Evolutionary conservation across 2,797 vertebrate genomes (phyloP), one percentile per base, ranked within the genome.

Genomic region (Ctenosaura bakeri): DNA sequence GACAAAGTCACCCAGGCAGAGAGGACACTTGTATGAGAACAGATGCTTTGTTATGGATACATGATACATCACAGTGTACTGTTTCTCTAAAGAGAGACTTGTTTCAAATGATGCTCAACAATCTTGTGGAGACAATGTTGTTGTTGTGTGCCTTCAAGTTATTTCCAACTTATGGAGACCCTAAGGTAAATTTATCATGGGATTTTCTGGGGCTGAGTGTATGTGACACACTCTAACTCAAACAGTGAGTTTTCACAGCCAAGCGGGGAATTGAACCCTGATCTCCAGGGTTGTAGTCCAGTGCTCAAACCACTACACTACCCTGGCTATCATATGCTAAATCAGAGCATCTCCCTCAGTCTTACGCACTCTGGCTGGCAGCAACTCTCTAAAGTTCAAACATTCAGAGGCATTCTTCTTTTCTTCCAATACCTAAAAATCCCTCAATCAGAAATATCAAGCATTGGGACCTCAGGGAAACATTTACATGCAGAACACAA

Each of bases 1-100:
- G 93, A 91, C 85, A 91, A 94, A 95, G 94, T 92, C 79, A 87
- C 66, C 90, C 62, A 83, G 9, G 71, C 24, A 92, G 89, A 90
- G n/a, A 14, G 64, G 83, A 79, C 54, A 87, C 64, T 42, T 76
- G 0, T 35, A 87, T 64, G 85, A 87, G 89, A 54, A 90, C n/a
- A 90, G 52, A 87, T 90, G 89, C 78, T 79, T 93, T 92, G 84
- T 6, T 71, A 54, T 32, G 46, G 12, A 79, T 91, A 84, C 32
- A 64, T 64, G 88, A 26, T 76, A 69, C 1, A 5, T 42, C 26
- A 16, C 12, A 8, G 24, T 12, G 46, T 35, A 22, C 1, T 32
- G 24, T 32, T 79, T 71, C 26, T 79, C 42, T 78, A 35, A 26
- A 56, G 29, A 56, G 35, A 50, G 50, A 9, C 32, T 4, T 59